These are phyloP conservation scores for Mythimna pallens DNA, from an alignment of 2,888 invertebrate genomes.

Conservation along the genomic window DNA sequence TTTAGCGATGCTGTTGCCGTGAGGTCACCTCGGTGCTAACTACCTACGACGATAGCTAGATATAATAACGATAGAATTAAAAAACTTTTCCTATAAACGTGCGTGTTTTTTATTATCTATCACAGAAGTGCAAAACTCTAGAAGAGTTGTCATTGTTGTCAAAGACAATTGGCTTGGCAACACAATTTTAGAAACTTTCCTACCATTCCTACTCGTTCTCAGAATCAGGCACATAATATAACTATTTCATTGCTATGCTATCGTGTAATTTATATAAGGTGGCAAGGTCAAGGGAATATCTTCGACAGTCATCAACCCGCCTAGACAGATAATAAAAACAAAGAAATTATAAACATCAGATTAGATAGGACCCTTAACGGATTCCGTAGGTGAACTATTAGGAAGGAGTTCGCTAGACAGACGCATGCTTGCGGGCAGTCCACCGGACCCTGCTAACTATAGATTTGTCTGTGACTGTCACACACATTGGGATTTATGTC, in stretches of 20 bases:
- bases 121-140: background rate
- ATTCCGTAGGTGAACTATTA: background rate
- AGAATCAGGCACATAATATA: background rate
- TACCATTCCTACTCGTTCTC: background rate
- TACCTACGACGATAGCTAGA: constrained; percentile 12
- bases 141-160: background rate
- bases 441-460: background rate
- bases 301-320: constrained; percentile 22
- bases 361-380: background rate
- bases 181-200: background rate
- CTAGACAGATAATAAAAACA: background rate
- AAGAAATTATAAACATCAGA: background rate
- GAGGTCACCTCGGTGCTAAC: constrained; percentile 54
- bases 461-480: background rate
- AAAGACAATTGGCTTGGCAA: constrained; percentile 9
- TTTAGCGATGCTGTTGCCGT: constrained; percentile 52
- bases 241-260: background rate
- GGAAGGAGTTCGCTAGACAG: no score
- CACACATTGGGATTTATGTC: no score
- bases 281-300: constrained; percentile 34
- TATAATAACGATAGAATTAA: constrained; percentile 15
- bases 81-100: background rate
- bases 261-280: background rate
- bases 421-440: background rate
- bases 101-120: background rate